Percentiles rank a stretch among this genome's conserved stretches.
Conservation (phyloP, 2,113 vertebrate genomes). For the Chionis minor region DNA sequence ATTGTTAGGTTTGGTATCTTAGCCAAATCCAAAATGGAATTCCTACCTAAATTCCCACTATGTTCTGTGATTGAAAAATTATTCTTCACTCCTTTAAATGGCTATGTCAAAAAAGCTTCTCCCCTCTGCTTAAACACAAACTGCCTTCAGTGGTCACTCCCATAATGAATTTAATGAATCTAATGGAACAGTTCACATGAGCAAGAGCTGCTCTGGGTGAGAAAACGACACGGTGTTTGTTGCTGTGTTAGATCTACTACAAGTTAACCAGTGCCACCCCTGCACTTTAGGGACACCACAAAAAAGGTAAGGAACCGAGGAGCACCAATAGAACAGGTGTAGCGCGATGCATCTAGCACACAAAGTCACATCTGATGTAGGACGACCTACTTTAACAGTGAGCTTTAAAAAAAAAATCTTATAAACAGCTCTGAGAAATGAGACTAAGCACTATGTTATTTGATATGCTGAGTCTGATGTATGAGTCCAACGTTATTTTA, state of each 20-base stretch:
- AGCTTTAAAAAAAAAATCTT: neutral
- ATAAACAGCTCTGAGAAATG: neutral
- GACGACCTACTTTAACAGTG: neutral
- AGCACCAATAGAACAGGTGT: neutral
- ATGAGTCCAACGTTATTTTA: neutral
- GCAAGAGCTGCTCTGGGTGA: neutral
- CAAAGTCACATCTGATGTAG: neutral
- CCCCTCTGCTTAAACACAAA: neutral
- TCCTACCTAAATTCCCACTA: neutral
- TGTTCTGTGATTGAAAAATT: neutral
- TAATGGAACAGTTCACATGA: neutral
- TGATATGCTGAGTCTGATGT: neutral
- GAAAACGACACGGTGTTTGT: accelerated
- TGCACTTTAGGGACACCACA: neutral
- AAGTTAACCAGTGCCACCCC: neutral
- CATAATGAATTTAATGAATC: neutral
- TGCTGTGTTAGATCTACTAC: neutral
- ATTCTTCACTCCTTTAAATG: neutral
- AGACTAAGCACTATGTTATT: neutral
- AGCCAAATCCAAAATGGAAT: neutral
- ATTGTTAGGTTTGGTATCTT: neutral
- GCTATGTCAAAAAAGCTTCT: neutral
- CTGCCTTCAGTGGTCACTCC: neutral
- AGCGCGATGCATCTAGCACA: neutral
- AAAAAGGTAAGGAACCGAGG: neutral